Evolutionary conservation across 2,113 vertebrate species (phyloP).

Genomic region (Daphoenositta chrysoptera): DNA sequence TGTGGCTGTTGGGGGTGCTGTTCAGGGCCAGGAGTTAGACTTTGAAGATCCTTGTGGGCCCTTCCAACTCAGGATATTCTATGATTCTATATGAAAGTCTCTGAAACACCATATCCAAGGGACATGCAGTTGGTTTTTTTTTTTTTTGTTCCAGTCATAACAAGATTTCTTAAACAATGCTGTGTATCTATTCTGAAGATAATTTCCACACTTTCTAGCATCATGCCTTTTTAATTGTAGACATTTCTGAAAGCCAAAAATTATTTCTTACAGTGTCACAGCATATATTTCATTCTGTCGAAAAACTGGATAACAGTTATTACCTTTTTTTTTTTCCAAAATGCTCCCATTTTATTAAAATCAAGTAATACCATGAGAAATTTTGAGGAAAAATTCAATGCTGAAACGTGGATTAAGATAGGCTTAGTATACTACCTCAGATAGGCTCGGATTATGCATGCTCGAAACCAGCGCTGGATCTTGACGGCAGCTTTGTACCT

Average conservation of each 20-base stretch:
- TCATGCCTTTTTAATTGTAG: background rate
- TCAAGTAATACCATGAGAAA: background rate
- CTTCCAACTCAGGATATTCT: background rate
- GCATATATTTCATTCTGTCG: background rate
- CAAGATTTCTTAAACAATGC: background rate
- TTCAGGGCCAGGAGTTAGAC: background rate
- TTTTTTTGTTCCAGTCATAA: background rate
- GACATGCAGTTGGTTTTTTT: background rate
- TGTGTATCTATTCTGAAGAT: background rate
- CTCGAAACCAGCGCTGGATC: slow-evolving; percentile 91
- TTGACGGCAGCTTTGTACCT: slow-evolving; percentile 75
- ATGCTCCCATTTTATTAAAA: background rate
- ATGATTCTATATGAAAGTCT: background rate
- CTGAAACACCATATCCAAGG: background rate
- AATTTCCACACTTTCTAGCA: background rate
- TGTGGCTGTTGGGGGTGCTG: background rate
- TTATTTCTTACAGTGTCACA: background rate
- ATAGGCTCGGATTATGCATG: slow-evolving; percentile 77
- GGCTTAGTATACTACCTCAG: slow-evolving; percentile 76
- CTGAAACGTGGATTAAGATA: background rate
- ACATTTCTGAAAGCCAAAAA: background rate
- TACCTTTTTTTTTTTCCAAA: background rate
- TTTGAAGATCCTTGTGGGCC: background rate
- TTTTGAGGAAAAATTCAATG: background rate
- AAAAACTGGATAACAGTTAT: background rate